These are phyloP conservation scores for Tokudaia muenninki DNA, from an alignment of 2,797 vertebrate genomes.

Conservation along the genomic window DNA sequence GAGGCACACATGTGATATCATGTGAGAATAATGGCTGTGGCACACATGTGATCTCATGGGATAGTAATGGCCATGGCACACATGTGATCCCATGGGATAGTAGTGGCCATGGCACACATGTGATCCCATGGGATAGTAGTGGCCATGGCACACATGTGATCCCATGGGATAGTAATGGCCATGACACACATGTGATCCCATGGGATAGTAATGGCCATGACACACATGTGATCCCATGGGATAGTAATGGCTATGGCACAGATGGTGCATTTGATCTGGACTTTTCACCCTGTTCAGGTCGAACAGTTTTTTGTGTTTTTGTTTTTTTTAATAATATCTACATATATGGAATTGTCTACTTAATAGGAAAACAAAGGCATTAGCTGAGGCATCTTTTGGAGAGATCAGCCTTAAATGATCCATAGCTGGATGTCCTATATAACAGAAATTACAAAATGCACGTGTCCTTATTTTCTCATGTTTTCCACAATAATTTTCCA, in stretches of 20 bases:
- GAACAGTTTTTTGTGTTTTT: not conserved
- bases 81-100: no score
- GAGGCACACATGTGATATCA: not conserved
- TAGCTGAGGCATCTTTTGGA: not conserved
- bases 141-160: no score
- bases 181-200: no score
- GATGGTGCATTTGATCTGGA: not conserved
- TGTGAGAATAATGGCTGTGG: no score
- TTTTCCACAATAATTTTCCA: not conserved
- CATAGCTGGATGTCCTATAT: not conserved
- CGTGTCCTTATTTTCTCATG: slow-evolving; percentile 36
- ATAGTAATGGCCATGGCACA: no score
- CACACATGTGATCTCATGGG: not conserved
- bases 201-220: not conserved
- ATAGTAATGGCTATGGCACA: no score
- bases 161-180: no score
- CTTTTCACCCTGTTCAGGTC: not conserved
- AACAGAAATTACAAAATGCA: slow-evolving; percentile 7
- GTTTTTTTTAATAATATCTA: not conserved
- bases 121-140: no score
- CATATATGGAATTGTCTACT: not conserved
- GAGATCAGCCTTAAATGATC: not conserved
- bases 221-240: not conserved
- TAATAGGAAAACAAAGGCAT: not conserved
- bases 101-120: no score